Evolutionary conservation across 2,113 vertebrate species (phyloP).

Genomic region (Anguilla rostrata): DNA sequence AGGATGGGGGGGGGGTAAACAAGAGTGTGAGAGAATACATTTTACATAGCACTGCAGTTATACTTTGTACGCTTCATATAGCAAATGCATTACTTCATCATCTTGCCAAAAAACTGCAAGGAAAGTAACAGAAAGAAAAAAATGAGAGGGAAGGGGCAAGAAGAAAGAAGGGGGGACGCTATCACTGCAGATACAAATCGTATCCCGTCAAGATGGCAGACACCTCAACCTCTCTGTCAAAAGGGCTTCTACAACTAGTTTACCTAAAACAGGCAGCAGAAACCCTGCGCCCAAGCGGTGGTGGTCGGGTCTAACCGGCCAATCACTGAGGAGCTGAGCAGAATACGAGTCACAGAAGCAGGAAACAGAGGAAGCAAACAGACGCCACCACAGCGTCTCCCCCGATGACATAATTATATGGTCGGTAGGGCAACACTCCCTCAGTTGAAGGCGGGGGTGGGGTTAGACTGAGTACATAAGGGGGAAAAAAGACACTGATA

Average conservation of each 20-base stretch:
- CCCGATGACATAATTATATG: slow-evolving; percentile 76
- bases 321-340: neutral
- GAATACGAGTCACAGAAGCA: neutral
- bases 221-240: no score
- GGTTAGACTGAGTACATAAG: neutral
- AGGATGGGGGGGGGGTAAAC: neutral
- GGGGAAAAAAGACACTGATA: neutral
- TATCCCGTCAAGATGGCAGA: neutral
- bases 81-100: no score
- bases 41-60: no score
- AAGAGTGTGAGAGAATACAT: neutral
- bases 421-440: slow-evolving; percentile 72
- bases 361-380: neutral
- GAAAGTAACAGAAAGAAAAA: no score
- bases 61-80: no score
- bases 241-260: neutral
- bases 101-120: no score
- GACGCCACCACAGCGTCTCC: slow-evolving; percentile 44
- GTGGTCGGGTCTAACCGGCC: neutral
- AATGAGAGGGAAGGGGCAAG: no score
- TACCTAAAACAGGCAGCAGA: no score
- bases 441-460: slow-evolving; percentile 39
- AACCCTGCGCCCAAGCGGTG: neutral
- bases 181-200: no score
- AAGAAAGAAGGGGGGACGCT: no score